phyloP scores from a whole-genome alignment of 2,888 invertebrate genomes.

The Troides oblongomaculatus region DNA sequence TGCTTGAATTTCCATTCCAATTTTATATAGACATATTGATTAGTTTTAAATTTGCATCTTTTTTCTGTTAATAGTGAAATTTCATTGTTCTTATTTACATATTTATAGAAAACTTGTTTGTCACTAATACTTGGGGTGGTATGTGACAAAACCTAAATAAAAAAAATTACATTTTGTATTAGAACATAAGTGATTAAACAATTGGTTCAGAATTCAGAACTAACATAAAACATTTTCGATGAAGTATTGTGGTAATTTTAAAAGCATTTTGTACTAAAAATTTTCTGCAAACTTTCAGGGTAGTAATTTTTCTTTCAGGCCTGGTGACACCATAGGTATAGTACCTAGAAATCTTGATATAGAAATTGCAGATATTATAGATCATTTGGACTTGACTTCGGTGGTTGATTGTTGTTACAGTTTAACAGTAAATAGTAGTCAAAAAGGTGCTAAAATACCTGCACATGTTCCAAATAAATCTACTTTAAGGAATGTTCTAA shows the following conservation, averaged over 20 bases:
- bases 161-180: no score
- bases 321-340: constrained; percentile 77
- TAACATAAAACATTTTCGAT: no score
- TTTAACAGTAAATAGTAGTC: constrained; percentile 39
- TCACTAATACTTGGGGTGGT: no score
- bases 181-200: no score
- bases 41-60: no score
- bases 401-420: constrained; percentile 69
- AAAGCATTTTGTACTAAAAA: constrained; percentile 19
- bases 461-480: constrained; percentile 80
- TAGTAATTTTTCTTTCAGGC: constrained; percentile 51
- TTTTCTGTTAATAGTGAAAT: no score
- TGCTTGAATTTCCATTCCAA: no score
- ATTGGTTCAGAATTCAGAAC: no score
- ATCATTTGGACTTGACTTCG: constrained; percentile 70
- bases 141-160: no score
- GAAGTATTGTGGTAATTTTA: not conserved
- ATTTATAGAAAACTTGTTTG: no score
- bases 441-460: constrained; percentile 68
- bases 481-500: constrained; percentile 81
- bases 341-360: constrained; percentile 81
- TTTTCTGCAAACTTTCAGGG: constrained; percentile 46
- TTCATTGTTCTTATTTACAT: no score
- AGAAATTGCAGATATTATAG: constrained; percentile 82
- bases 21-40: no score